Evolutionary conservation across 1,140 invertebrate species (phyloP), one percentile per base, ranked within the genome.

Genomic region (Drosophila ananassae): DNA sequence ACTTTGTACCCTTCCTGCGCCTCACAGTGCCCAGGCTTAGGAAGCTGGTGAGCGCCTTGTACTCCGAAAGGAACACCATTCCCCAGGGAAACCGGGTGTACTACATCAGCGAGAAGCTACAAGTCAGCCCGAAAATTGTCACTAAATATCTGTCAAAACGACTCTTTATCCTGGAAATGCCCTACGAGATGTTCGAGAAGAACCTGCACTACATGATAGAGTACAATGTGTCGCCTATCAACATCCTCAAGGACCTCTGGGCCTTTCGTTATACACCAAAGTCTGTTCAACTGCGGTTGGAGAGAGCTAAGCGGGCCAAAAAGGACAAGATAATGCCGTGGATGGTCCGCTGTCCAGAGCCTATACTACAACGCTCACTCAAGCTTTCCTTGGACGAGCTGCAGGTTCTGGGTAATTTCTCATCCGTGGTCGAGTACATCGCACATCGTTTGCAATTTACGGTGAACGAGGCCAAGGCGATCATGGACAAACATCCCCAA

Each of bases 241-340:
- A 93, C 54, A 92, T 94, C 46, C 68, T 92, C 9, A 93, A 91
- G 52, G 93, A 94, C 79, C 81, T 93, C 3, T 94, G 93, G 93
- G 91, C 93, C 6, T 93, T 94, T 55, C 91, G 90, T 9, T 93
- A 93, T 71, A 92, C 79, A 21, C 64, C 89, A 3, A 68, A 91
- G 13, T 77, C 78, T 0, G 92, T 93, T 13, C 68, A 87, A 60
- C 7, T 91, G 34, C 85, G 93, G 3, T 60, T 94, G 24, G 77
- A 92, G 51, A 73, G 81, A 3, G 92, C 92, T 0, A 92, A 91
- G 69, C 60, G 89, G 17, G 90, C 91, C 13, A 92, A 93, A 13
- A 89, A 94, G 21, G 85, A 89, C 34, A 91, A 90, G 57, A 79
- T 93, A 4, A 94, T 93, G 89, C 93, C 93, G 0, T 94, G 93